A percentile compares a stretch with the other conserved stretches of the same genome.
These are phyloP conservation scores for Lates japonicus DNA, from an alignment of 2,797 vertebrate genomes.

Conservation along the genomic window DNA sequence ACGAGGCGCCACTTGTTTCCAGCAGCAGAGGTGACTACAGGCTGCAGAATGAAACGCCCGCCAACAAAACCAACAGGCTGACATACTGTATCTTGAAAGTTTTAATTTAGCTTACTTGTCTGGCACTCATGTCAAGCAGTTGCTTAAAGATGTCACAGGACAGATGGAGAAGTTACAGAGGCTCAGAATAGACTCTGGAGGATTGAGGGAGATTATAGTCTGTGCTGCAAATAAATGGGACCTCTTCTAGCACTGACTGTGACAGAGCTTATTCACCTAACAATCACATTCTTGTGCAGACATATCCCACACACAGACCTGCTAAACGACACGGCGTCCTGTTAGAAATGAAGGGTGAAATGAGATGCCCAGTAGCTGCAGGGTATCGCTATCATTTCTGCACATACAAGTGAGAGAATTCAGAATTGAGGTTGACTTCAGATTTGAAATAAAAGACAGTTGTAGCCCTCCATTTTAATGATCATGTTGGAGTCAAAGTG, in stretches of 20 bases:
- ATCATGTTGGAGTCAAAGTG: background rate
- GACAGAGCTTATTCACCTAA: background rate
- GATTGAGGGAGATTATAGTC: background rate
- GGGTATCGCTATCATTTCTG: background rate
- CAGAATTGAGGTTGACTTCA: background rate
- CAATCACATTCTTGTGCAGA: background rate
- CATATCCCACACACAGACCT: background rate
- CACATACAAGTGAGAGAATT: background rate
- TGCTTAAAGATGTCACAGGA: background rate
- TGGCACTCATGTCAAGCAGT: background rate
- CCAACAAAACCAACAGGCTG: background rate
- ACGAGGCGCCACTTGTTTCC: conserved; percentile 5
- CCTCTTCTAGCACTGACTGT: background rate
- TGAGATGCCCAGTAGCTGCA: background rate
- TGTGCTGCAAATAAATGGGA: background rate
- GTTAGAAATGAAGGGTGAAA: background rate
- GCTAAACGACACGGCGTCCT: background rate
- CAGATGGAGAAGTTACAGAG: background rate
- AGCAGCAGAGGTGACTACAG: background rate
- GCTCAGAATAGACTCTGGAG: background rate
- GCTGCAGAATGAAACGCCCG: background rate
- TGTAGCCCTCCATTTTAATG: background rate
- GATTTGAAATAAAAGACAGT: background rate
- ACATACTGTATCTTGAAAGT: background rate
- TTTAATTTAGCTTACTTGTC: conserved; percentile 4